Conservation (phyloP, 1,140 invertebrate genomes). For the Caerostris extrusa region DNA sequence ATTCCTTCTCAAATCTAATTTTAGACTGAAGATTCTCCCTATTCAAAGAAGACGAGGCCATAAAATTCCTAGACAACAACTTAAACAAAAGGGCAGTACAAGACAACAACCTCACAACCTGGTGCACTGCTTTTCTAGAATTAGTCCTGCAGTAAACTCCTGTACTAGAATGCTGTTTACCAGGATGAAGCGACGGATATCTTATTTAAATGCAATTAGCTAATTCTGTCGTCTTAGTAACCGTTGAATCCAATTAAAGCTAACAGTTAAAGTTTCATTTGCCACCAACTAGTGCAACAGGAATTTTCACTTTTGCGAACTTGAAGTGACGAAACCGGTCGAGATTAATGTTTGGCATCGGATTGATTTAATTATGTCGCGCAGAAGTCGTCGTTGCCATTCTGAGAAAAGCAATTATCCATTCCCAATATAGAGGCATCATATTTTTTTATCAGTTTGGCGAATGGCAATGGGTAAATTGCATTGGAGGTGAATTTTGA, state of each 20-base stretch:
- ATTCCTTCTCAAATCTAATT: too few species aligned
- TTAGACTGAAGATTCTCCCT: too few species aligned
- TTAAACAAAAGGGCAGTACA: not conserved
- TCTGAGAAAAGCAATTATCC: too few species aligned
- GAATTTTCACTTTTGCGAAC: constrained; percentile 1
- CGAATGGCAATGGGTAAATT: too few species aligned
- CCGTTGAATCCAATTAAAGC: constrained; percentile 31
- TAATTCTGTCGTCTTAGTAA: constrained; percentile 49
- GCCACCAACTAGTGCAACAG: not conserved
- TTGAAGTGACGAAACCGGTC: not conserved
- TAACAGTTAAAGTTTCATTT: constrained; percentile 37
- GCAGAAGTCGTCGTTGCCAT: not conserved
- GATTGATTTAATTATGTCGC: not conserved
- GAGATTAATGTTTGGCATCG: not conserved
- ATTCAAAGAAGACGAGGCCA: not conserved
- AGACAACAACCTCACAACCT: not conserved
- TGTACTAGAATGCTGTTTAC: not conserved
- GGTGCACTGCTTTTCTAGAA: not conserved
- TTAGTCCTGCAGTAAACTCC: not conserved
- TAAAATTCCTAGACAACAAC: not conserved
- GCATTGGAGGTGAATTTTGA: too few species aligned
- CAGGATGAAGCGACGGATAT: not conserved
- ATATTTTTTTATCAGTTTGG: too few species aligned
- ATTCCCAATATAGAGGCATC: too few species aligned
- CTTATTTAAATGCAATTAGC: constrained; percentile 70